Base-by-base conservation (phyloP, 2,797 vertebrate species). In the Melanotaenia boesemani region DNA sequence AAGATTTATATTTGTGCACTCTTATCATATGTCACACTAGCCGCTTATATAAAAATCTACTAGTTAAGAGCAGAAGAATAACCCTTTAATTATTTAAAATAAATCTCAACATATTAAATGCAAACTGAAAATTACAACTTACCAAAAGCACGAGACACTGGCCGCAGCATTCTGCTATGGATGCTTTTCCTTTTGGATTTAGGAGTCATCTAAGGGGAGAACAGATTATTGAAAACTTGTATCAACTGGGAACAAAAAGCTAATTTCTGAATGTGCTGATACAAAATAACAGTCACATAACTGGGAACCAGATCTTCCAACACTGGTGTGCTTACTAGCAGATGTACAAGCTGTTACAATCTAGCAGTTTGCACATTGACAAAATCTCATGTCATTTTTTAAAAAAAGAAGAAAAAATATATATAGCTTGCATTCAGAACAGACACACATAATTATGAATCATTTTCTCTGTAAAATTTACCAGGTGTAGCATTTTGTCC, bases 131-230 rank as follows among this genome's bases (percentile, higher is more conserved):
- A 64, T 10, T 5, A 2, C 4, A 67, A 88, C 94, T 93, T 86
- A 98, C 98, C 98, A 70, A 99, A 99, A 69, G 97, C 97, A 88
- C 97, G 96, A 79, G 98, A 99, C 22, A 99, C 98, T 0, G 98
- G 98, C n/a, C 98, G 95, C 20, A 99, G 93, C 97, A 99, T 99
- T 93, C 98, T 94, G 88, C 97, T 99, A 80, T 99, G 97, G 89
- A 99, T 99, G 79, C 97, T 99, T 93, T 99, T 99, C 91, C 98
- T 95, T 91, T 99, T 99, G 74, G 97, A 96, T 91, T 98, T 99
- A 37, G 98, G 98, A 69, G 98, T 99, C 97, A 99, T 98, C 98
- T 99, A 89, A 57, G 82, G 11, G 79, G 22, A 84, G 5, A 64
- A 68, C 1, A 74, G 10, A 63, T 22, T 22, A 61, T 46, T 32